These are phyloP conservation scores for Panzeria rudis DNA, from an alignment of 2,888 invertebrate species.

Conservation along the genomic window DNA sequence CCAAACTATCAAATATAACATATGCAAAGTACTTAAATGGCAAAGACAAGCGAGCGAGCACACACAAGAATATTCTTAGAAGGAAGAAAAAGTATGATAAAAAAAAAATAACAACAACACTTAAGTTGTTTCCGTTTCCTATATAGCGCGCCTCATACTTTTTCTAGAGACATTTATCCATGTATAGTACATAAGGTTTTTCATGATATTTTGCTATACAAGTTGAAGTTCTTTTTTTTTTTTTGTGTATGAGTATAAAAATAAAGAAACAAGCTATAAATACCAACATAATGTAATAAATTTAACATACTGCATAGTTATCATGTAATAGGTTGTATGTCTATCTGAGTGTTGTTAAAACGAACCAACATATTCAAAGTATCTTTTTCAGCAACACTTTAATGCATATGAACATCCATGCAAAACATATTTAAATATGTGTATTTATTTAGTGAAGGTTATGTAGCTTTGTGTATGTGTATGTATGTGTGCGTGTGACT, in stretches of 20 bases:
- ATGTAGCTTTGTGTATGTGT: background rate
- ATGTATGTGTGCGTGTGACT: background rate
- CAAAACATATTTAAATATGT: slow-evolving; percentile 8
- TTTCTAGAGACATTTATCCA: background rate
- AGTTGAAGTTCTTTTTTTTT: slow-evolving; percentile 5
- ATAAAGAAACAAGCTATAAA: slow-evolving; percentile 43
- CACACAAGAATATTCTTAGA: background rate
- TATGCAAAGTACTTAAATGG: slow-evolving; percentile 6
- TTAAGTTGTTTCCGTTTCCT: slow-evolving; percentile 42
- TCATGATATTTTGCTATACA: background rate
- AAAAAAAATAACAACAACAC: slow-evolving; percentile 19
- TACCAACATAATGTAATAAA: slow-evolving; percentile 62
- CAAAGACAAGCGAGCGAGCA: background rate
- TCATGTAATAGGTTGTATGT: background rate
- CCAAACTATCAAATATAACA: background rate
- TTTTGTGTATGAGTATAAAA: background rate
- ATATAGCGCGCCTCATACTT: background rate
- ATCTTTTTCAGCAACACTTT: slow-evolving; percentile 27
- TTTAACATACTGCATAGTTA: slow-evolving; percentile 53
- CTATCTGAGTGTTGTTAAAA: background rate
- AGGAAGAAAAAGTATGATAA: background rate
- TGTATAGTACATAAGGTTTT: background rate
- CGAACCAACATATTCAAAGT: slow-evolving; percentile 7
- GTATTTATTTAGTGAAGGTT: slow-evolving; percentile 9
- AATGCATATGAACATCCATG: slow-evolving; percentile 12